Base-by-base conservation (phyloP, 2,113 vertebrate genomes). In the Oreochromis aureus region DNA sequence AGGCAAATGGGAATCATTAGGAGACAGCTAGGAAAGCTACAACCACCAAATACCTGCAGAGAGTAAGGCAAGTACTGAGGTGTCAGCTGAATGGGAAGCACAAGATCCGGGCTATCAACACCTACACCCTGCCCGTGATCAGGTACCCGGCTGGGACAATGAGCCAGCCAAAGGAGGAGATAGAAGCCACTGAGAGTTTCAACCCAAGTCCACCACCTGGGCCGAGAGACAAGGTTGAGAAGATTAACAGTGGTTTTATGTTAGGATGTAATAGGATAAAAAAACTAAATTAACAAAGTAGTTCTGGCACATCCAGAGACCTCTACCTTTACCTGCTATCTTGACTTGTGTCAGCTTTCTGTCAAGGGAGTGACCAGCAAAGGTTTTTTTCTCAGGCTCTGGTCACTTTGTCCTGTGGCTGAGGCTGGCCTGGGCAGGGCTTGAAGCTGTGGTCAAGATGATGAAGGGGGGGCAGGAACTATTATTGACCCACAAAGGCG, bases 401-500 rank as follows among this genome's bases (percentile, higher is more conserved):
- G 92, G 89, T 91, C 92, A 85, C 78, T 34, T 79, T 82, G 85
- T 86, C 30, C 86, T 83, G 89, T 7, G 81, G 89, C 66, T 22
- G 46, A 71, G 39, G 82, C 54, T 71, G 80, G 83, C 41, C 82
- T 22, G 87, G 86, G 87, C 89, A 51, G 48, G 81, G 78, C 81
- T 71, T 79, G 58, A 86, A 53, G 53, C 87, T 94, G 91, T 82
- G 93, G 90, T 94, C 89, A 89, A 83, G 76, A 85, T 84, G 87
- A 90, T 89, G 90, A 91, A 87, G 81, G 89, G 81, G 86, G 86
- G 80, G 81, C 71, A 79, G 88, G 91, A 94, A 93, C 93, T 90
- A 90, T 87, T 90, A 81, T 80, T 86, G 93, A 94, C 92, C 94
- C 91, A 95, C 92, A 92, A 24, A 94, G 95, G 95, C 94, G 93